Percentiles rank a stretch among this genome's conserved stretches.
Evolutionary conservation across 1,140 invertebrate species (phyloP).

Genomic region (Vollenhovia emeryi): DNA sequence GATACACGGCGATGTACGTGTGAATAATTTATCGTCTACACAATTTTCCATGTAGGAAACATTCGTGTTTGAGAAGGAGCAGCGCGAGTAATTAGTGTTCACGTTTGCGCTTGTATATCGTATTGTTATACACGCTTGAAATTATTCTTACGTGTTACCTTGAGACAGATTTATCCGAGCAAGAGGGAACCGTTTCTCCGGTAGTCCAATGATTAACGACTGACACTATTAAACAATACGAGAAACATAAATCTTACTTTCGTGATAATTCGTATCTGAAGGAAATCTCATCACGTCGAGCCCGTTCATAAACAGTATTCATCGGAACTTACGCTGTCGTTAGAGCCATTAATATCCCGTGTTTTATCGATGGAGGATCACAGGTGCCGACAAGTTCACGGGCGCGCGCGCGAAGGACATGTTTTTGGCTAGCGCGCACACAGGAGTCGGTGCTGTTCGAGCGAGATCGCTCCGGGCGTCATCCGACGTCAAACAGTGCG

Average conservation of each 20-base stretch:
- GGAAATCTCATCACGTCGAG: conserved; percentile 39
- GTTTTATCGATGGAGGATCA: conserved; percentile 32
- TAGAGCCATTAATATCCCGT: conserved; percentile 38
- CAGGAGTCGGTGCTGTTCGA: conserved; percentile 48
- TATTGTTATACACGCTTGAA: neutral
- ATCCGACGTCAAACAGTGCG: conserved; percentile 54
- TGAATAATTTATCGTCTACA: conserved; percentile 21
- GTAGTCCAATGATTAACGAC: conserved; percentile 51
- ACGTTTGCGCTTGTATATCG: neutral
- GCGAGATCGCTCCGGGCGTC: conserved; percentile 58
- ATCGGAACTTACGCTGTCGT: conserved; percentile 16
- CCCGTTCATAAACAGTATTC: conserved; percentile 32
- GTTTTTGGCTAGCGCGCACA: neutral
- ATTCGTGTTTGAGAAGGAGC: neutral
- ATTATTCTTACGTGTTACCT: neutral
- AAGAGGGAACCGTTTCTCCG: neutral
- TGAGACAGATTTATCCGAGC: conserved; percentile 21
- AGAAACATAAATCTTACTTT: conserved; percentile 48
- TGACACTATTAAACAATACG: conserved; percentile 43
- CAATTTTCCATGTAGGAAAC: neutral
- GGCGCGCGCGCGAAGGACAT: conserved; percentile 27
- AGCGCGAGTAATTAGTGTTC: neutral
- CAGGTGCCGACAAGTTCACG: conserved; percentile 50
- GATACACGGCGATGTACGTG: neutral
- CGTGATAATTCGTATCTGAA: conserved; percentile 30